Base-by-base conservation (phyloP, 2,888 invertebrate species). In the Drosophila siamana region DNA sequence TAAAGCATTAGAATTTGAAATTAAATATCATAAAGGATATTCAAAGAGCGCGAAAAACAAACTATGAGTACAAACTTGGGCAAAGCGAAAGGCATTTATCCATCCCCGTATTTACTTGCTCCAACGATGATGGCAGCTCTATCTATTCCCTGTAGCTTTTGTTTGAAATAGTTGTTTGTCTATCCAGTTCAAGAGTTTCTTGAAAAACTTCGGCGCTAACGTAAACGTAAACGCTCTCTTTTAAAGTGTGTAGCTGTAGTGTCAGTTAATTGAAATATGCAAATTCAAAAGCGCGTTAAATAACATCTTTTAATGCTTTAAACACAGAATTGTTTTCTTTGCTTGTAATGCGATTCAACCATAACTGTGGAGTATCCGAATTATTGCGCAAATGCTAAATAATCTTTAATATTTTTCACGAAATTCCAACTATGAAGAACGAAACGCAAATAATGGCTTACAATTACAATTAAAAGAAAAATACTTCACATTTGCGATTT, bases 1-100 rank as follows among this genome's bases (percentile, higher is more conserved):
- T 90, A 81, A 89, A 87, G 87, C 80, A 87, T 89, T 89, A 80
- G 81, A 88, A 88, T 80, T 86, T 89, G 77, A 90, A 85, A 89
- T 89, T 83, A 85, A 86, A 85, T 87, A 79, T 88, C 79, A 78
- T 87, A 82, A 87, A 85, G 74, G 86, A 86, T 86, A 83, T 86
- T 76, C 88, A 73, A 75, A 78, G 61, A 67, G 66, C 64, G 74
- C 47, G 48, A 66, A 60, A 75, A 70, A 52, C 43, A 56, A 63
- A 69, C 61, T 67, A 33, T n/a, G 19, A 54, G 11, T 40, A 68
- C 43, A 62, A 59, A 15, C 65, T 68, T 67, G 59, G 41, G 43
- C 36, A 62, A 44, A 50, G 26, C 55, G 13, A 57, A 56, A 63
- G 54, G 47, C 46, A 51, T 75, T 69, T 38, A 44, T 33, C 43